Percentiles rank a stretch among this genome's conserved stretches.
These are phyloP conservation scores for Cygnus olor DNA, from an alignment of 2,797 vertebrate species.

Conservation along the genomic window DNA sequence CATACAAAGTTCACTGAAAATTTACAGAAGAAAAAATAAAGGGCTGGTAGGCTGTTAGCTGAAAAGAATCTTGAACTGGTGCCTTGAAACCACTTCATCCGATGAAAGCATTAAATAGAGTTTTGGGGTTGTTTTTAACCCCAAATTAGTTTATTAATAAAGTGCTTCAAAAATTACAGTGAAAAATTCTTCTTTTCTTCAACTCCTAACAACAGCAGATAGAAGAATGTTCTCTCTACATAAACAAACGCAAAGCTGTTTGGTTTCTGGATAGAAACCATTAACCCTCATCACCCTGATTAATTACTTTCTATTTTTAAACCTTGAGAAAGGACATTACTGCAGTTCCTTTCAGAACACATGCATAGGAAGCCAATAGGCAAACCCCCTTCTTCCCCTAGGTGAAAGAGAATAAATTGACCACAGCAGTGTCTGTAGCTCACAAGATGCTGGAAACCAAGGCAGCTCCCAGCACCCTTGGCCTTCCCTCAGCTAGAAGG, in stretches of 20 bases:
- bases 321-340: not conserved
- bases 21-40: not conserved
- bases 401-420: not conserved
- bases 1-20: not conserved
- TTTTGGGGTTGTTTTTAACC: not conserved
- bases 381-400: not conserved
- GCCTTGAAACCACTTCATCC: not conserved
- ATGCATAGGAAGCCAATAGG: not conserved
- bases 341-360: not conserved
- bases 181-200: not conserved
- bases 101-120: not conserved
- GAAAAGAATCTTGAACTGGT: not conserved
- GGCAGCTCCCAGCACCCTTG: not conserved
- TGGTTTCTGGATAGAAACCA: slow-evolving; percentile 42
- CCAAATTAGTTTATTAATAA: not conserved
- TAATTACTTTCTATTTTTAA: slow-evolving; percentile 64
- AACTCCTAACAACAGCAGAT: not conserved
- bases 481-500: not conserved
- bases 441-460: not conserved
- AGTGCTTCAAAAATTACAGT: not conserved
- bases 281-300: slow-evolving; percentile 55
- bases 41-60: not conserved
- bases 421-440: not conserved
- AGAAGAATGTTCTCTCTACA: not conserved
- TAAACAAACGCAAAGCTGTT: slow-evolving; percentile 44